Evolutionary conservation across 1,140 invertebrate species (phyloP), one percentile per base, ranked within the genome.

Genomic region (Pomacea maculata): DNA sequence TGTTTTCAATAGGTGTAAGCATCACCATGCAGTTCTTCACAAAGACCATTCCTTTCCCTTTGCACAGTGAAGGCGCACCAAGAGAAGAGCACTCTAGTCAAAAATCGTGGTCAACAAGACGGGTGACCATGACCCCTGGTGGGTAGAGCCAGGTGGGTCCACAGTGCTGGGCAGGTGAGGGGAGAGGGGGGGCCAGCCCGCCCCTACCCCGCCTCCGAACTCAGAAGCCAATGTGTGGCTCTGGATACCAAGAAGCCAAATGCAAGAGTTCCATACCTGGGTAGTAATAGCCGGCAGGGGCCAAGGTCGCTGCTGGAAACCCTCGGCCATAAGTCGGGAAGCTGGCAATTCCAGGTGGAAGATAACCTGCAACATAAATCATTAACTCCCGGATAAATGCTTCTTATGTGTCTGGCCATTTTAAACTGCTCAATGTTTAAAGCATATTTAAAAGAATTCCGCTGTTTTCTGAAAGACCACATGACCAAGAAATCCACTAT

Each of bases 261-360:
- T 88, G 86, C 81, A 88, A 86, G 57, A 87, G 81, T 83, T 87
- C 86, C 86, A 86, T 84, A 85, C 84, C 84, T 84, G 85, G 85
- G 79, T 86, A 86, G 76, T 86, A 86, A 75, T 85, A 86, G 76
- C 84, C 84, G 19, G 85, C 83, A 55, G 86, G 84, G 68, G 83
- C 79, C 65, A 84, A 61, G 11, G 61, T n/a, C 9, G 77, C 77
- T 3, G 86, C 81, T 11, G 86, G 84, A 71, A 86, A 84, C 61
- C 86, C 84, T 61, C 86, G 83, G n/a, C 86, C 86, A 78, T 86
- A 86, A 25, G 84, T 67, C 7, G 77, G 77, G 67, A 78, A 81
- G 19, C 80, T 75, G 10, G 63, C 65, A 11, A 75, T 75, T 12
- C 73, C 67, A n/a, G 73, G 63, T 19, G 73, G 63, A n/a, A 81